A percentile compares a stretch with the other conserved stretches of the same genome.
These are phyloP conservation scores for Eumaeus atala DNA, from an alignment of 1,140 invertebrate species.

Conservation along the genomic window DNA sequence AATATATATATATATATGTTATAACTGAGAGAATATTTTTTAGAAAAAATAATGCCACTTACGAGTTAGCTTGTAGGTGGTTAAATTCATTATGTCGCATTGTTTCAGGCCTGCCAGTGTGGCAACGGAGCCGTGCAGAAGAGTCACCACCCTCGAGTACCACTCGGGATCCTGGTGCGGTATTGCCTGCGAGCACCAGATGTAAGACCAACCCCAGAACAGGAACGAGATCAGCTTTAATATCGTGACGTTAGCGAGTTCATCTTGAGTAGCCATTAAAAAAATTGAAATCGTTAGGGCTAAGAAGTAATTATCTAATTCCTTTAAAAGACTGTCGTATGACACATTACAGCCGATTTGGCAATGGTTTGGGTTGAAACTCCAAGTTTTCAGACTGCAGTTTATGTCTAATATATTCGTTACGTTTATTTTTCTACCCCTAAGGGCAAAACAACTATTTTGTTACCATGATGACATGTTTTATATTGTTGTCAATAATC, in stretches of 20 bases:
- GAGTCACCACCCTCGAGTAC: slow-evolving; percentile 53
- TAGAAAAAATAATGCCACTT: slow-evolving; percentile 23
- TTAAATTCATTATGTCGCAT: slow-evolving; percentile 39
- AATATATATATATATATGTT: neutral
- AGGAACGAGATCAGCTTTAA: slow-evolving; percentile 50
- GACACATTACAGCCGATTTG: no score
- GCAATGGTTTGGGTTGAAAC: no score
- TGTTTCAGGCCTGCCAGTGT: slow-evolving; percentile 55
- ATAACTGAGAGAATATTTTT: neutral
- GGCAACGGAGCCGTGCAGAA: slow-evolving; percentile 61
- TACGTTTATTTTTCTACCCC: no score
- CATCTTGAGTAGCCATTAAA: no score
- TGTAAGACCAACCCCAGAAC: slow-evolving; percentile 47
- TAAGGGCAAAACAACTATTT: no score
- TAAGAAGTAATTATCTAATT: no score
- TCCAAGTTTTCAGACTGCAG: no score
- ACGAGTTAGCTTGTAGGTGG: slow-evolving; percentile 37
- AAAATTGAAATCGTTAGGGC: no score
- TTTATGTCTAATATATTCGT: no score
- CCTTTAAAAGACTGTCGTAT: no score
- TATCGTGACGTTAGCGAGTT: slow-evolving; percentile 34
- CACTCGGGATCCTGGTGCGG: slow-evolving; percentile 53
- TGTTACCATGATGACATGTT: no score
- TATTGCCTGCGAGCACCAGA: slow-evolving; percentile 24
- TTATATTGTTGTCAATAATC: no score